Evolutionary conservation across 1,140 invertebrate genomes (phyloP), one percentile per base, ranked within the genome.

Genomic region (Holotrichia oblita): DNA sequence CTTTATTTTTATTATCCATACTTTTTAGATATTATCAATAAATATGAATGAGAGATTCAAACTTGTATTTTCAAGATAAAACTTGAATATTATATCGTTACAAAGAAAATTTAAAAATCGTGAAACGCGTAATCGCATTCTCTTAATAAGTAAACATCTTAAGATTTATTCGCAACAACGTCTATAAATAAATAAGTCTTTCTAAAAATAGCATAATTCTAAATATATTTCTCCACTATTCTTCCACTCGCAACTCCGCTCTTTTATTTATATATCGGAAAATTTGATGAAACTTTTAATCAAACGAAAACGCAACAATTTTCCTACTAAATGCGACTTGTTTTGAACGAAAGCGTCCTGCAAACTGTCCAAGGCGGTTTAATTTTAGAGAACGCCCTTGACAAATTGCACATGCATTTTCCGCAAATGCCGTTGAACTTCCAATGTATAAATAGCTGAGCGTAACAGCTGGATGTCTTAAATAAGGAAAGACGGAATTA

Each of bases 341-440:
- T 55, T 55, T 55, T 17, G 3, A 55, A 0, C 7, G 6, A 55
- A 17, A 17, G n/a, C 12, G n/a, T 55, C 12, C 6, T 17, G 14
- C 7, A 10, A 44, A 1, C 42, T 9, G 42, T 10, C 42, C 14
- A 3, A 55, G 6, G 48, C 48, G 14, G 48, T n/a, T 55, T 55
- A 34, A 17, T 14, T 55, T 55, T 17, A 17, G 48, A 55, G 48
- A 7, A 55, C 61, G 61, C 61, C 61, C 61, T 69, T 69, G 61
- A 69, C 22, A 34, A 34, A 34, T 24, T 69, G 61, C 20, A 69
- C 22, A 69, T 69, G 61, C 61, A 69, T 69, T 69, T 69, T 4
- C 27, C 20, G 61, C 22, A 14, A 20, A 69, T 69, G 61, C 61
- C 61, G 61, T 22, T 69, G 61, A 69, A 69, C 61, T 69, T 69